Evolutionary conservation across 2,888 invertebrate species (phyloP).

Genomic region (Drosophila anomelani): DNA sequence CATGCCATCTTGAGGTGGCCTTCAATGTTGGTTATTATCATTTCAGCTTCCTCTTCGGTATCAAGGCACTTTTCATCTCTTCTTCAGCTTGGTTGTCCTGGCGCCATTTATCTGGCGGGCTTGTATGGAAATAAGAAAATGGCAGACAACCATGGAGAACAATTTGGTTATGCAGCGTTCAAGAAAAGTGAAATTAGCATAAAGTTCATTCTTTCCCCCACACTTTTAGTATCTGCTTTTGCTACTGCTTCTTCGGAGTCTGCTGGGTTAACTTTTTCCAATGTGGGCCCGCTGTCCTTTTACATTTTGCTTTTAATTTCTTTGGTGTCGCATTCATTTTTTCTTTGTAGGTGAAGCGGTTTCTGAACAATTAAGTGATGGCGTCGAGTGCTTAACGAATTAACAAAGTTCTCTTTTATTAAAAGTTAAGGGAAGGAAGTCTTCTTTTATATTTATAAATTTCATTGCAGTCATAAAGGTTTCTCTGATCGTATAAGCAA

Average conservation of each 20-base stretch:
- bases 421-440: background rate
- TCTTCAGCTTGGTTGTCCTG: conserved; percentile 45
- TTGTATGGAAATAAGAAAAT: conserved; percentile 36
- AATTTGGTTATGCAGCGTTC: conserved; percentile 75
- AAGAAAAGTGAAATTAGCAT: conserved; percentile 79
- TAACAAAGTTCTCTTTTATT: conserved; percentile 30
- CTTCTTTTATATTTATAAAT: no score
- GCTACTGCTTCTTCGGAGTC: background rate
- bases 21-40: conserved; percentile 63
- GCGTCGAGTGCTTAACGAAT: conserved; percentile 51
- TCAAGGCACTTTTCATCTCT: conserved; percentile 1
- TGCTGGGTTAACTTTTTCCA: conserved; percentile 32
- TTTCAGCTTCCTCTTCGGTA: conserved; percentile 34
- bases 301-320: conserved; percentile 56
- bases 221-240: conserved; percentile 35
- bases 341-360: conserved; percentile 20
- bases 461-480: background rate
- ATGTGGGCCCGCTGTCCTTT: conserved; percentile 50
- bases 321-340: conserved; percentile 46
- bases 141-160: conserved; percentile 40
- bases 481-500: background rate
- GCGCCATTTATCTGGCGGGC: conserved; percentile 65
- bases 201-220: conserved; percentile 54
- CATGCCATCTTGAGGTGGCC: conserved; percentile 30
- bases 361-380: conserved; percentile 52